Evolutionary conservation across 1,140 invertebrate species (phyloP).

Genomic region (Drosophila melanica): DNA sequence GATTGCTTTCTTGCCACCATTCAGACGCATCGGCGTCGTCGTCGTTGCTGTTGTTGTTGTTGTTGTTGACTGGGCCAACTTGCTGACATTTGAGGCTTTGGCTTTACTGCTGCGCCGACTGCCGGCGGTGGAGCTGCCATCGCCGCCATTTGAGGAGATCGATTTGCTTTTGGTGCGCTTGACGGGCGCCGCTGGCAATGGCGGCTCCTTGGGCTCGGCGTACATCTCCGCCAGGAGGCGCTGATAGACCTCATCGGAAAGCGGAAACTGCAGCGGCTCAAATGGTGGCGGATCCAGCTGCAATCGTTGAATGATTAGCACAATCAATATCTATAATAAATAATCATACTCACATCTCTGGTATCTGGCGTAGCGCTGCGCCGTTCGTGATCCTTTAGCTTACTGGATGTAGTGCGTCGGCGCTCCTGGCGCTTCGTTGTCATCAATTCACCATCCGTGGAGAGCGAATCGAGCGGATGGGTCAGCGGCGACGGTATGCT

Average conservation of each 20-base stretch:
- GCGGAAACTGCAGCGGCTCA: conserved; percentile 59
- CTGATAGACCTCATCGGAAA: conserved; percentile 63
- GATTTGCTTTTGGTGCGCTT: conserved; percentile 70
- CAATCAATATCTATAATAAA: background rate
- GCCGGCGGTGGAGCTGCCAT: conserved; percentile 33
- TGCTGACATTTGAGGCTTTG: conserved; percentile 44
- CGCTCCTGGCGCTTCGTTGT: conserved; percentile 73
- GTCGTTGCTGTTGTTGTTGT: background rate
- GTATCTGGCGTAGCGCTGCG: conserved; percentile 79
- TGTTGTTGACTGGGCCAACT: conserved; percentile 19
- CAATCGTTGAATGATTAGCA: conserved; percentile 5
- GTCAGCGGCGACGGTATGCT: conserved; percentile 86
- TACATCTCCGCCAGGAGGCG: conserved; percentile 48
- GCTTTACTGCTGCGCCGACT: conserved; percentile 67
- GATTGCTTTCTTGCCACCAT: conserved; percentile 25
- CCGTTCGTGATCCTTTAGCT: conserved; percentile 79
- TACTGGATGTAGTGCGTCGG: conserved; percentile 82
- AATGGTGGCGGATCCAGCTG: conserved; percentile 44
- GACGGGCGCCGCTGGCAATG: background rate
- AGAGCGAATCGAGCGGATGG: conserved; percentile 76
- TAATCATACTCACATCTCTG: conserved; percentile 81
- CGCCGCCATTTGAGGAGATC: conserved; percentile 61
- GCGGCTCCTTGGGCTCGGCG: conserved; percentile 30
- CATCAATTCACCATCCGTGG: conserved; percentile 28
- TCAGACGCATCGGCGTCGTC: background rate